Evolutionary conservation across 2,797 vertebrate genomes (phyloP), one percentile per base, ranked within the genome.

Genomic region (Phylloscopus collybita): DNA sequence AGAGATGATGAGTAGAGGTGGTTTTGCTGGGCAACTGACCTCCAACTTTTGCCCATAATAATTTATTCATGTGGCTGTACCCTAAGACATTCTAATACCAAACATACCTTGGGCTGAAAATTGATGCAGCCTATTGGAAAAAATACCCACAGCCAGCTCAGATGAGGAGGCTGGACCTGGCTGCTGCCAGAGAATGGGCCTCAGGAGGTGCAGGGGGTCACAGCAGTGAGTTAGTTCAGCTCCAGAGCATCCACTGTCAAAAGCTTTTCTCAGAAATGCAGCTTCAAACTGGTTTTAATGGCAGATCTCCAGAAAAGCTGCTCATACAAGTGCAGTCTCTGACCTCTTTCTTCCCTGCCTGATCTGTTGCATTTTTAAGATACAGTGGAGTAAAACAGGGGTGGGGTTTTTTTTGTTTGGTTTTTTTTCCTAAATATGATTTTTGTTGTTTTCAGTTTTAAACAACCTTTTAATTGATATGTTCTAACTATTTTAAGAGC

Each of bases 11-110:
- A 95, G 92, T 74, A 88, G 92, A 84, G 80, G 85, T 93, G 94
- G 96, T 95, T 97, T 95, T 95, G 62, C 88, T 4, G n/a, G 95
- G 93, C 94, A 94, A 15, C 73, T 95, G 95, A 86, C 90, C 93
- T 95, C 76, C 70, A 69, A 27, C 14, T 69, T 95, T 95, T 78
- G 90, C 76, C 76, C 54, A 36, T 69, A 90, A 62, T 94, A 59
- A 96, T 94, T 95, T 96, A 80, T 95, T 86, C 36, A 10, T 92
- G 91, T 3, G 85, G 93, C 82, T 65, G 61, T 72, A 72, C 82
- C 87, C 65, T 29, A 65, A 90, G 80, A 90, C 59, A 9, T 44
- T 36, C 76, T 57, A 78, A 86, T 92, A 34, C 92, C 70, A 6
- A 84, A 59, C 90, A 81, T 85, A 86, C n/a, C 62, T 23, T 79